Percentiles rank a stretch among this genome's conserved stretches.
phyloP scores from a whole-genome alignment of 2,888 invertebrate species.

The Cheilosia vulpina region DNA sequence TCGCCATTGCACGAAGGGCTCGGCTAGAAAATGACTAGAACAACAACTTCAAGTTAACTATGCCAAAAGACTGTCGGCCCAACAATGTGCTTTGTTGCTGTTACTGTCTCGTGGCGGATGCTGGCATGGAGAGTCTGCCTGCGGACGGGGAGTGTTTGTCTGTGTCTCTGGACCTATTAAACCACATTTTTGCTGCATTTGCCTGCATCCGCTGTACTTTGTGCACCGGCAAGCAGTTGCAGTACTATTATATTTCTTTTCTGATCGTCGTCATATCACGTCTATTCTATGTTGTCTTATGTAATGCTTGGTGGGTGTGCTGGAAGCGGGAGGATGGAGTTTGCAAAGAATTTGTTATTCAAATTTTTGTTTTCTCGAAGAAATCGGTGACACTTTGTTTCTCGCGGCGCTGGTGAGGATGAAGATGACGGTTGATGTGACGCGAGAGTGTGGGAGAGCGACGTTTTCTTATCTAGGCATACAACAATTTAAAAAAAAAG shows the following conservation, averaged over 20 bases:
- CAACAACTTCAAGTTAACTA: constrained; percentile 58
- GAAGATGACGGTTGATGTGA: constrained; percentile 45
- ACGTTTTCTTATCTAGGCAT: constrained; percentile 30
- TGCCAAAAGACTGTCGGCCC: constrained; percentile 54
- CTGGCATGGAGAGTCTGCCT: constrained; percentile 6
- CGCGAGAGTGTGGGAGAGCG: constrained; percentile 50
- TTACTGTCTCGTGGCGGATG: constrained; percentile 43
- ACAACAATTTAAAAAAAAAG: neutral
- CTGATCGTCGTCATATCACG: constrained; percentile 5
- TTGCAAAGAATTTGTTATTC: constrained; percentile 24
- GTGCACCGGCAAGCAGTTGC: constrained; percentile 34
- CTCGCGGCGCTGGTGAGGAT: constrained; percentile 10
- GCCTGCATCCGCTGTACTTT: constrained; percentile 48
- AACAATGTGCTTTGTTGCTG: constrained; percentile 31
- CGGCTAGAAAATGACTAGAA: constrained; percentile 40
- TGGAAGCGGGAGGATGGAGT: neutral
- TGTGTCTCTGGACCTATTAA: constrained; percentile 60
- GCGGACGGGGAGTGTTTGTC: constrained; percentile 32
- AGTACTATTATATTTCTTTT: constrained; percentile 3
- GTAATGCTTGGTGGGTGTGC: neutral
- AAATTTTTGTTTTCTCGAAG: constrained; percentile 34
- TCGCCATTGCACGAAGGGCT: constrained; percentile 39
- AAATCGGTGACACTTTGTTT: constrained; percentile 26
- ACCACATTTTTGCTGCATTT: constrained; percentile 67
- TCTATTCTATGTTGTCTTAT: constrained; percentile 14